Percentiles rank a stretch among this genome's conserved stretches.
phyloP scores from a whole-genome alignment of 92 coral and sea anemone species.

The Parazoanthus darwini region DNA sequence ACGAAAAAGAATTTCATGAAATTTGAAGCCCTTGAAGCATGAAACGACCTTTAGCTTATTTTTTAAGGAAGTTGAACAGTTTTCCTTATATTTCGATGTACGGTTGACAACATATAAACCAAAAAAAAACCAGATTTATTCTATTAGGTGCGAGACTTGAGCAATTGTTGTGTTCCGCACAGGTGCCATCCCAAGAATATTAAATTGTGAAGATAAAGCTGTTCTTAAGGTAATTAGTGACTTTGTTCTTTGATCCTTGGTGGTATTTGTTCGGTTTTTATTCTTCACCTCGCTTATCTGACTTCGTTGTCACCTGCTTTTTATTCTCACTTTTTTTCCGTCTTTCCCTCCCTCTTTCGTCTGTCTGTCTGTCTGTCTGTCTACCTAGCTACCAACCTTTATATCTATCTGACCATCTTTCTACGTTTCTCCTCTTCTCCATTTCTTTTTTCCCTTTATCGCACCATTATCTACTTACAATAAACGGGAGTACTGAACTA shows the following conservation, averaged over 20 bases:
- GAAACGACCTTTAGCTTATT: no score
- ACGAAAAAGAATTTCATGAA: no score
- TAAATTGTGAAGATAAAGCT: slow-evolving; percentile 62
- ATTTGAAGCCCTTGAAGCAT: no score
- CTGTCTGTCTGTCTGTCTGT: background rate
- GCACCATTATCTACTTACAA: background rate
- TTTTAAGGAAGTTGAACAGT: no score
- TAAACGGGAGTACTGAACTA: background rate
- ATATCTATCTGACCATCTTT: background rate
- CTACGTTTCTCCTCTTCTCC: background rate
- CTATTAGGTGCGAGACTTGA: background rate
- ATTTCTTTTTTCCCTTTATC: background rate
- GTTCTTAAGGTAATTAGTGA: slow-evolving; percentile 64
- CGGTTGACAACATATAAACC: background rate
- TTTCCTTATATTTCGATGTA: no score
- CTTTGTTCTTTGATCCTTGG: background rate
- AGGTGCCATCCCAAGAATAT: slow-evolving; percentile 72
- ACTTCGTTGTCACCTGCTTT: background rate
- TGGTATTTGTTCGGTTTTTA: background rate
- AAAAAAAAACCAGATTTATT: background rate
- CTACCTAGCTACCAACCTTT: background rate
- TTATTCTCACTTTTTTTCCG: background rate
- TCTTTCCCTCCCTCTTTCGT: background rate
- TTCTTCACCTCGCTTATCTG: background rate
- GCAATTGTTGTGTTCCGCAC: background rate